A percentile compares a stretch with the other conserved stretches of the same genome.
phyloP scores from a whole-genome alignment of 2,113 vertebrate genomes.

The Peromyscus maniculatus region DNA sequence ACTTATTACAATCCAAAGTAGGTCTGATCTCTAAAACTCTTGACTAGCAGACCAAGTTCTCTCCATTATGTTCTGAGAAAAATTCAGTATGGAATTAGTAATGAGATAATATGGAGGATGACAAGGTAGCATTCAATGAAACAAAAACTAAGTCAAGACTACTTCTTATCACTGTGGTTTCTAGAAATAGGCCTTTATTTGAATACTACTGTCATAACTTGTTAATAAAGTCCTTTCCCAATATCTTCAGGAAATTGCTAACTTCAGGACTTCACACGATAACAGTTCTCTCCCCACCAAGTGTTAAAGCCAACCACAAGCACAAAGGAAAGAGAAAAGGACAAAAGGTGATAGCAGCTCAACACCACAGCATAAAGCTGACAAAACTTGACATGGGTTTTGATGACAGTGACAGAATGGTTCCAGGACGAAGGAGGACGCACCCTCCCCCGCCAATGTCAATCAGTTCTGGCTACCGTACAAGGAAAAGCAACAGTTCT shows the following conservation, averaged over 20 bases:
- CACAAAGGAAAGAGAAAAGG: slow-evolving; percentile 4
- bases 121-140: slow-evolving; percentile 25
- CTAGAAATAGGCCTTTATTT: slow-evolving; percentile 32
- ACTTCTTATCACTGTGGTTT: slow-evolving; percentile 7
- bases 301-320: slow-evolving; percentile 41
- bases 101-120: not conserved
- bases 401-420: not conserved
- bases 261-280: slow-evolving; percentile 3
- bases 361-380: not conserved
- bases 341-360: not conserved
- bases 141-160: slow-evolving; percentile 41
- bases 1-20: slow-evolving; percentile 1
- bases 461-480: slow-evolving; percentile 30
- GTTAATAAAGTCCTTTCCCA: slow-evolving; percentile 44
- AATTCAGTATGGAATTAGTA: not conserved
- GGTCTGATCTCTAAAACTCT: slow-evolving; percentile 30
- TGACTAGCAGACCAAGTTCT: slow-evolving; percentile 30
- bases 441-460: not conserved
- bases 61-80: slow-evolving; percentile 15
- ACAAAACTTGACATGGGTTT: not conserved
- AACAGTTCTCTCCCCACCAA: not conserved
- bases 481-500: not conserved
- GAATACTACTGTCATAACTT: not conserved
- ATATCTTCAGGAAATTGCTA: not conserved
- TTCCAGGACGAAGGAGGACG: slow-evolving; percentile 36